A percentile compares a stretch with the other conserved stretches of the same genome.
These are phyloP conservation scores for Anoplolepis gracilipes DNA, from an alignment of 1,140 invertebrate species.

Conservation along the genomic window DNA sequence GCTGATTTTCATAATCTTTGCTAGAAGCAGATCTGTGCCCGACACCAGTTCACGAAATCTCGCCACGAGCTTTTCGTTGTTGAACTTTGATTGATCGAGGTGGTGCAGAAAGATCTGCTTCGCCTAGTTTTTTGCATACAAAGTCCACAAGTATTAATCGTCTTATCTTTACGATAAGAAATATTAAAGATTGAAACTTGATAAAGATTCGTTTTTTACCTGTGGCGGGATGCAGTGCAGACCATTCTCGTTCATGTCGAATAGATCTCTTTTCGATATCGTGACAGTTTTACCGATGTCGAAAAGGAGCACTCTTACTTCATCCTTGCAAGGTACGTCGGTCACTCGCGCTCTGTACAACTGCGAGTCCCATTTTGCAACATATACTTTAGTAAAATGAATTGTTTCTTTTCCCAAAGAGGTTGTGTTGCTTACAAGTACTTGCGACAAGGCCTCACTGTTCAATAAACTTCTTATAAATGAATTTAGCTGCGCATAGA, in stretches of 20 bases:
- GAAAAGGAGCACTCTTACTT: conserved; percentile 81
- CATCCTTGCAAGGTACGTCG: conserved; percentile 69
- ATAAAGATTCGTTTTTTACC: conserved; percentile 65
- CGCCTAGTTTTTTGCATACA: conserved; percentile 81
- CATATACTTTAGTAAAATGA: conserved; percentile 78
- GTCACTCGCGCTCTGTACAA: conserved; percentile 80
- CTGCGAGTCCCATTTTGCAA: conserved; percentile 76
- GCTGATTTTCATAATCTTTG: conserved; percentile 79
- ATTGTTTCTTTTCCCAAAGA: conserved; percentile 62
- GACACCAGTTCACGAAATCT: conserved; percentile 84
- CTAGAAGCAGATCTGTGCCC: conserved; percentile 81
- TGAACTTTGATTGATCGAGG: conserved; percentile 84
- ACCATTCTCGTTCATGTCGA: conserved; percentile 78
- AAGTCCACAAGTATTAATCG: not conserved
- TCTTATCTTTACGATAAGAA: not conserved
- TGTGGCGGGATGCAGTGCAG: conserved; percentile 80
- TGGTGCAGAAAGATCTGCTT: conserved; percentile 85
- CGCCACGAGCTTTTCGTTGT: conserved; percentile 81
- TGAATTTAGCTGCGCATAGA: conserved; percentile 85
- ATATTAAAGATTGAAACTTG: not conserved
- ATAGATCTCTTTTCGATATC: conserved; percentile 73
- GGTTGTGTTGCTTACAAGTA: conserved; percentile 67
- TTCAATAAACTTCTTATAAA: conserved; percentile 79
- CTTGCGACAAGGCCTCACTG: conserved; percentile 67
- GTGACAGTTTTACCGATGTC: conserved; percentile 84